These are phyloP conservation scores for Coleophora flavipennella DNA, from an alignment of 2,888 invertebrate genomes.

Conservation along the genomic window DNA sequence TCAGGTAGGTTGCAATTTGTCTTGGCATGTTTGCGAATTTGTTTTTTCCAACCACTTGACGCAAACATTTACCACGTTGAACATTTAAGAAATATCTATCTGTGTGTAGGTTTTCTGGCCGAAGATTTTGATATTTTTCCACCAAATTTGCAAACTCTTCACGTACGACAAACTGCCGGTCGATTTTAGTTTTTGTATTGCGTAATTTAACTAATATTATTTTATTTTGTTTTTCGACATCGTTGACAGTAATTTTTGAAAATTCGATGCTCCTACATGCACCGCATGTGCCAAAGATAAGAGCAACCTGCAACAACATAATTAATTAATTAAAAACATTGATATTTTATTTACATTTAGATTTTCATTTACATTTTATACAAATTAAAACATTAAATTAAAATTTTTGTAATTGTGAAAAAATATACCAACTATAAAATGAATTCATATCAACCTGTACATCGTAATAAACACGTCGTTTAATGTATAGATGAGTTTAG, in stretches of 20 bases:
- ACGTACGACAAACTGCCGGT: background rate
- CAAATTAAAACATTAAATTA: too few species aligned
- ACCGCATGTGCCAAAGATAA: too few species aligned
- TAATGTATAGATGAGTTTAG: too few species aligned
- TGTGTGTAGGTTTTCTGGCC: background rate
- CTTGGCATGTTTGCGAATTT: constrained; percentile 11
- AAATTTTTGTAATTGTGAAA: too few species aligned
- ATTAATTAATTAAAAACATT: background rate
- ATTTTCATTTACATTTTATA: too few species aligned
- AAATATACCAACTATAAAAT: too few species aligned
- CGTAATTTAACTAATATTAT: constrained; percentile 3
- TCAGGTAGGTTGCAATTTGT: constrained; percentile 10
- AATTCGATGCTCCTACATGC: constrained; percentile 10
- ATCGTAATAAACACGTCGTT: too few species aligned
- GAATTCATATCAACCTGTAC: too few species aligned
- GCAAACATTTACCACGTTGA: constrained; percentile 9
- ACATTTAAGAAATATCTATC: constrained; percentile 10
- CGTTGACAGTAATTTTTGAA: constrained; percentile 5
- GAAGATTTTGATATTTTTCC: background rate
- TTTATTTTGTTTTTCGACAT: constrained; percentile 4
- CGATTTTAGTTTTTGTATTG: constrained; percentile 4
- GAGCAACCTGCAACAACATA: constrained; percentile 8
- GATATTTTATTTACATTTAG: background rate
- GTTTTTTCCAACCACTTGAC: constrained; percentile 8
- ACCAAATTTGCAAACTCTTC: background rate